phyloP scores from a whole-genome alignment of 2,113 vertebrate species.

The Amblyornis subalaris region DNA sequence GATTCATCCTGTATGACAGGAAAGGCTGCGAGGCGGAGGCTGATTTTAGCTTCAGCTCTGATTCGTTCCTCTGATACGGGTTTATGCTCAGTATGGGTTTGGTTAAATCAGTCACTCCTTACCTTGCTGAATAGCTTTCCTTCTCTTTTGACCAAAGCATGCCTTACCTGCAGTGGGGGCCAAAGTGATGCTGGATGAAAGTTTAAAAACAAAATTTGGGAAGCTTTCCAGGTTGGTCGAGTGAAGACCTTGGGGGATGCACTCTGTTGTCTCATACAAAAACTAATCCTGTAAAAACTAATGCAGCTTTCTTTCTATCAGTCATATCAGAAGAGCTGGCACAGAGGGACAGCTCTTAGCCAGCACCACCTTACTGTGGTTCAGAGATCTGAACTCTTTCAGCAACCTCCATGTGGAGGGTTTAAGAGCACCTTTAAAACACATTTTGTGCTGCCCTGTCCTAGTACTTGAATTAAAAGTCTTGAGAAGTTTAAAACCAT shows the following conservation, averaged over 20 bases:
- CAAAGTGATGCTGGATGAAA: neutral
- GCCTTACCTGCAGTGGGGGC: neutral
- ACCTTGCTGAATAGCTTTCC: neutral
- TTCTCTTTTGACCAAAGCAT: neutral
- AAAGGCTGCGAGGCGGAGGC: neutral
- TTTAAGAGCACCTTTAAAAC: conserved; percentile 22
- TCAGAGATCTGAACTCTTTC: conserved; percentile 15
- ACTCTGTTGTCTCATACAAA: neutral
- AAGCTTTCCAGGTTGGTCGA: neutral
- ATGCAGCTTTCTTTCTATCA: neutral
- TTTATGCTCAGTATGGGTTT: neutral
- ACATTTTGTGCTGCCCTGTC: neutral
- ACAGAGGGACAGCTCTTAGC: neutral
- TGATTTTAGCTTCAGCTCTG: neutral
- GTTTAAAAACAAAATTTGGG: neutral
- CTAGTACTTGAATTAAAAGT: neutral
- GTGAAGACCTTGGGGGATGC: neutral
- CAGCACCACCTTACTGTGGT: neutral
- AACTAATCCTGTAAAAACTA: neutral
- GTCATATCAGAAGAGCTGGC: neutral
- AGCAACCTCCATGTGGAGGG: conserved; percentile 11
- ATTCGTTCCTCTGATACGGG: neutral
- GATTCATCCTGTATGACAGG: neutral
- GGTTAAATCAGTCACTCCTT: neutral
- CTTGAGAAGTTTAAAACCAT: conserved; percentile 23